Conservation (phyloP, 2,797 vertebrate species). For the Heteromormyrus szaboi region DNA sequence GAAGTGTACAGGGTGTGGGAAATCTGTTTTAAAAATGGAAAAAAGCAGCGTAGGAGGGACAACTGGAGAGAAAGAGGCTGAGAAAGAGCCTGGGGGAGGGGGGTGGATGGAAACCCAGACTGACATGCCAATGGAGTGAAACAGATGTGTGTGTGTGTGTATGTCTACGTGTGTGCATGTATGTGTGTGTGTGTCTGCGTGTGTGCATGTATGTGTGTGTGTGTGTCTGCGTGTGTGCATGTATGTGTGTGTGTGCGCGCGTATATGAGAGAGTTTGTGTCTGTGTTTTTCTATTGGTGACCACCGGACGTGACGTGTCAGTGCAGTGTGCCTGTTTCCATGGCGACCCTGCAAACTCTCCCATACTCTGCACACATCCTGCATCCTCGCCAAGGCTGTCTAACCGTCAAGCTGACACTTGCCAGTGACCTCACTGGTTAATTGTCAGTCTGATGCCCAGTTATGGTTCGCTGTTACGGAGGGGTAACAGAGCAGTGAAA, state of each 20-base stretch:
- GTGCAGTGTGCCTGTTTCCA: slow-evolving; percentile 57
- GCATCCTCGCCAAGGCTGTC: neutral
- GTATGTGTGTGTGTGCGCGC: neutral
- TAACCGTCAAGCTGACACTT: neutral
- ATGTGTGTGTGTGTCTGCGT: slow-evolving; percentile 11
- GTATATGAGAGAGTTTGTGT: neutral
- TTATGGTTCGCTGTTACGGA: neutral
- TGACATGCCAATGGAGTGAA: neutral
- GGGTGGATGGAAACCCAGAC: neutral
- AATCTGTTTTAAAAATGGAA: slow-evolving; percentile 13
- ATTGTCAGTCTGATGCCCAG: neutral
- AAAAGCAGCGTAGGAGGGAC: slow-evolving; percentile 16
- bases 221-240: neutral
- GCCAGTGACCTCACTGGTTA: neutral
- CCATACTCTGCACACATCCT: slow-evolving; percentile 25
- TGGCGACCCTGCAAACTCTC: slow-evolving; percentile 64
- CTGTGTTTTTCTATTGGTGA: slow-evolving; percentile 37
- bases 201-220: accelerated
- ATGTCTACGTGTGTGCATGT: slow-evolving; percentile 1
- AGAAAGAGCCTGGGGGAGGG: neutral
- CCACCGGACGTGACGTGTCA: slow-evolving; percentile 58
- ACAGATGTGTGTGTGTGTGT: slow-evolving; percentile 8
- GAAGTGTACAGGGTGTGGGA: slow-evolving; percentile 7
- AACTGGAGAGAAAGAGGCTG: neutral
- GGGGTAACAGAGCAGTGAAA: neutral